These are phyloP conservation scores for Dicentrarchus labrax DNA, from an alignment of 2,113 vertebrate species.

Conservation along the genomic window DNA sequence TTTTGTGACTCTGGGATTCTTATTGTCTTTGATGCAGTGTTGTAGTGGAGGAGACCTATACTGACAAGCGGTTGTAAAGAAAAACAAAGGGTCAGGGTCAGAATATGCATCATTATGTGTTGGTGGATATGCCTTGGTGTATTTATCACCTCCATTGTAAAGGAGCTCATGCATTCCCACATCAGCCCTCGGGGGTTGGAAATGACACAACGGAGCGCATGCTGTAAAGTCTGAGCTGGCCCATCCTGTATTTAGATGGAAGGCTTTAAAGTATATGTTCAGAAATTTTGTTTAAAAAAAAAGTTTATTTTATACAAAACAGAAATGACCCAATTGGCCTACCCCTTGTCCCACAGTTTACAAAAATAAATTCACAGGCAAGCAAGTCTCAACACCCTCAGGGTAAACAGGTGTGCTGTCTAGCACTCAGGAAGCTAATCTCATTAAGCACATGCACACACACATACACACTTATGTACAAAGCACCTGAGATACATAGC, in stretches of 20 bases:
- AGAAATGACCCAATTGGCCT: slow-evolving; percentile 25
- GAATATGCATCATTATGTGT: slow-evolving; percentile 22
- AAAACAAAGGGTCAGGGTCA: slow-evolving; percentile 13
- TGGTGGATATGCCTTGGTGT: slow-evolving; percentile 28
- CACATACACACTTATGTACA: slow-evolving; percentile 42
- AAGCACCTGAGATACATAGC: slow-evolving; percentile 74
- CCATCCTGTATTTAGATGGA: background rate
- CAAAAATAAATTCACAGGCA: slow-evolving; percentile 72
- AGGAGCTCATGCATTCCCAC: slow-evolving; percentile 28
- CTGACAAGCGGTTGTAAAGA: slow-evolving; percentile 2
- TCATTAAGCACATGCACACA: slow-evolving; percentile 46
- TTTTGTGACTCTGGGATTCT: background rate
- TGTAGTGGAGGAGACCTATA: slow-evolving; percentile 9
- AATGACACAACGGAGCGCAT: background rate
- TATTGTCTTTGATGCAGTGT: background rate
- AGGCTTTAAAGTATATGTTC: background rate
- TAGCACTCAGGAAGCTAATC: slow-evolving; percentile 55
- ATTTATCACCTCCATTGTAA: slow-evolving; percentile 10
- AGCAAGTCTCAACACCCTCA: slow-evolving; percentile 42
- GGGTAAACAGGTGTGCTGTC: slow-evolving; percentile 66
- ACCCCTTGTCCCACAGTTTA: slow-evolving; percentile 51
- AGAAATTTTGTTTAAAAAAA: slow-evolving; percentile 11
- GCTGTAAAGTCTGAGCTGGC: background rate
- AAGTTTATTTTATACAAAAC: slow-evolving; percentile 64
- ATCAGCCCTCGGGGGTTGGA: background rate